Evolutionary conservation across 2,113 vertebrate genomes (phyloP), one percentile per base, ranked within the genome.

Genomic region (Eupsittula cactorum): DNA sequence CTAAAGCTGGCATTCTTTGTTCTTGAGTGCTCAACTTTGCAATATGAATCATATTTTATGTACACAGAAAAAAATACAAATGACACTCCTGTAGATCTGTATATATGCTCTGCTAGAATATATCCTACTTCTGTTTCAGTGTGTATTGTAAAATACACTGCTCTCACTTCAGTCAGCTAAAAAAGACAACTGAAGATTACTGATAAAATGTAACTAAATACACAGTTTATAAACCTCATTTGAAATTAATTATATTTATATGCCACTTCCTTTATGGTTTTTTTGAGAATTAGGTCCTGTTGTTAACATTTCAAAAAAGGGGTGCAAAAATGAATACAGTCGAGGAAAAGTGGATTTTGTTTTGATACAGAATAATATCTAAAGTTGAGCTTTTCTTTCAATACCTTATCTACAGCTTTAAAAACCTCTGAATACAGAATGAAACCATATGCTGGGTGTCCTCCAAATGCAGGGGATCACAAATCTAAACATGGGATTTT

Each of bases 11-110:
- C 13, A 77, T 81, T 65, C 59, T 81, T 90, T 81, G 74, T 37
- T 74, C 49, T 33, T 86, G 73, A 93, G 33, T 82, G 49, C 41
- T 89, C 37, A 62, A 55, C 8, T 84, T 52, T 87, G 28, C 62
- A 81, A 77, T 53, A 86, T 49, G 83, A 80, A 77, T 68, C 31
- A 49, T 55, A 55, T 55, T 83, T 84, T 86, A 84, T 47, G 23
- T 65, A 74, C 17, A 52, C 6, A 12, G 81, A 69, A 88, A 73
- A 73, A 37, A 83, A 23, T 9, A 76, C 64, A 84, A 65, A 57
- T 65, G 64, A 44, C 46, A 70, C 16, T 70, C 17, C 27, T 86
- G 16, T 55, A 89, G 64, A 77, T 57, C 42, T 77, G 33, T 17
- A 65, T 64, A 27, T 52, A 47, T 29, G 10, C 19, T 73, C 19